Base-by-base conservation (phyloP, 2,888 invertebrate species). In the Hemistola chrysoprasaria region DNA sequence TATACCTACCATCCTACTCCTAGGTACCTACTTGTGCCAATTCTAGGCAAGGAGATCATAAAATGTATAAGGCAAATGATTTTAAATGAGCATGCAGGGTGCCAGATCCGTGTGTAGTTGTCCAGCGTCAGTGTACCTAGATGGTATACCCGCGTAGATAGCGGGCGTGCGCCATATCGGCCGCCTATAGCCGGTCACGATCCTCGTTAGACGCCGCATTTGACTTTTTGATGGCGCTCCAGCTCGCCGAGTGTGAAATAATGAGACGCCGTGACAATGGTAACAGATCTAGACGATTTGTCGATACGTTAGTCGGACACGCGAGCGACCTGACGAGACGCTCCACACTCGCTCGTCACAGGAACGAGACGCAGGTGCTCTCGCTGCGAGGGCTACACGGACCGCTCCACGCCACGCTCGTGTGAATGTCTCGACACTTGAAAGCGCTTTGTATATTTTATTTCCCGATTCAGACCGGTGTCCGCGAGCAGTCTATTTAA, bases 211-310 rank as follows among this genome's bases (percentile, higher is more conserved):
- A 32, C 45, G 31, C 44, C 43, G 40, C 51, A 56, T 62, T 54
- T 49, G 54, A 59, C 62, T 59, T 55, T 54, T 49, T 54, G 59
- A 59, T 58, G 49, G 40, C 32, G 11, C 34, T 34, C 41, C 23
- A 28, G 31, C 40, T 22, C 23, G 40, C 45, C n/a, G 50, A 51
- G 45, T 47, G 56, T 53, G 55, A 56, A 62, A 56, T 70, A 65
- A 65, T 62, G 61, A 68, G 59, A 52, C 49, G 49, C 52, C 62
- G 62, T 58, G 63, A 62, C 62, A 47, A 59, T 55, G 38, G 51
- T 47, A 45, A 43, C 56, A 49, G 56, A 56, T 55, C 54, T 50
- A 43, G 42, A 31, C 51, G 54, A 54, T 43, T 49, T 50, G 57
- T 58, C 52, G 62, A 50, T 55, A 52, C 52, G 42, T 38, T 47